Percentiles rank a stretch among this genome's conserved stretches.
phyloP scores from a whole-genome alignment of 2,797 vertebrate genomes.

The Eupleurogrammus muticus region DNA sequence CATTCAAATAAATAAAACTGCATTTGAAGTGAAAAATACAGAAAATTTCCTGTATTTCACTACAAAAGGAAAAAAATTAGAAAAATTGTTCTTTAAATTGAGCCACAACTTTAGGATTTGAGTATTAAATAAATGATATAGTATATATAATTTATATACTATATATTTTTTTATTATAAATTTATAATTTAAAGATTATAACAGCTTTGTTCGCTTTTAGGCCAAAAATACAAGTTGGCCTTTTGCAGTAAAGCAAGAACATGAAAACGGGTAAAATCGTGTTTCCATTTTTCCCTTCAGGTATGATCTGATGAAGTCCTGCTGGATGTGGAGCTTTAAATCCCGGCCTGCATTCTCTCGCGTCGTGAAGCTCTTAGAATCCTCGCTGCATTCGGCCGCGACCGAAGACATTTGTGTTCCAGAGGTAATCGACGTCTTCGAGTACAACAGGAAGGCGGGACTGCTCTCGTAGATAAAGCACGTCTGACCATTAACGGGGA shows the following conservation, averaged over 20 bases:
- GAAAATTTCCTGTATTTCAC: too few relatives aligned
- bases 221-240: too few relatives aligned
- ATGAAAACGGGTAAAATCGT: neutral
- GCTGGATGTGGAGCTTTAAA: conserved; percentile 83
- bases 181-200: too few relatives aligned
- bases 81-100: too few relatives aligned
- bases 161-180: too few relatives aligned
- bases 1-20: too few relatives aligned
- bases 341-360: conserved; percentile 76
- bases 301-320: conserved; percentile 83
- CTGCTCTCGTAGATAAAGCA: conserved; percentile 22
- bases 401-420: conserved; percentile 55
- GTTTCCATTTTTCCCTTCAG: conserved; percentile 45
- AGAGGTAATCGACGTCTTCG: conserved; percentile 54
- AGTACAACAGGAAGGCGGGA: conserved; percentile 76
- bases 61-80: too few relatives aligned
- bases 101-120: too few relatives aligned
- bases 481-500: neutral
- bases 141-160: too few relatives aligned
- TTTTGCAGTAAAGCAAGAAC: neutral
- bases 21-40: too few relatives aligned
- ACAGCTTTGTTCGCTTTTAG: too few relatives aligned
- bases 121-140: too few relatives aligned
- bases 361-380: conserved; percentile 77
- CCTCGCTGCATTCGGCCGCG: conserved; percentile 59